phyloP scores from a whole-genome alignment of 2,113 vertebrate species.

The Plestiodon gilberti region DNA sequence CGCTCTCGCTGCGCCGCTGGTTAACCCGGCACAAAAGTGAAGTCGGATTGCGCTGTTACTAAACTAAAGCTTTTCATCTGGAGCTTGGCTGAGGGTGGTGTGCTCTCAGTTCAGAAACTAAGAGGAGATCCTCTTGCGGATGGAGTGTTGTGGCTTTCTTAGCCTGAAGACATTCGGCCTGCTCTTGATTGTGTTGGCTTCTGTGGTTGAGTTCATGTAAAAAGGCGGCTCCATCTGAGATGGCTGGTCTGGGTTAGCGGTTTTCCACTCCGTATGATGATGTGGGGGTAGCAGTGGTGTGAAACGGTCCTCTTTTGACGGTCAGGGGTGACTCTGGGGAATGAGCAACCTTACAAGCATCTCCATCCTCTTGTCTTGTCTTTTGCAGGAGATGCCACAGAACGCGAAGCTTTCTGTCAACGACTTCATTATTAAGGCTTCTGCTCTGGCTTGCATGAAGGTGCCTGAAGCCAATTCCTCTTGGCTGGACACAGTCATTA shows the following conservation, averaged over 20 bases:
- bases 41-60: too few species aligned
- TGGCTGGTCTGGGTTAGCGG: neutral
- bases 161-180: accelerated
- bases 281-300: neutral
- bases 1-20: too few species aligned
- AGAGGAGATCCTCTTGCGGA: neutral
- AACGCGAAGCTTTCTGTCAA: conserved; percentile 95
- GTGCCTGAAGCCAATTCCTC: conserved; percentile 98
- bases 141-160: neutral
- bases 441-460: conserved; percentile 94
- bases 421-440: conserved; percentile 97
- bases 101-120: neutral
- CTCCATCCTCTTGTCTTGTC: conserved; percentile 6
- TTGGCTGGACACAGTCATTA: conserved; percentile 97
- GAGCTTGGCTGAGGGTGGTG: accelerated
- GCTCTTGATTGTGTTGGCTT: neutral
- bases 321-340: neutral
- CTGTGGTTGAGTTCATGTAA: neutral
- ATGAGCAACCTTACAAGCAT: conserved; percentile 27
- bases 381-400: conserved; percentile 87
- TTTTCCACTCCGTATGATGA: neutral
- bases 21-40: too few species aligned
- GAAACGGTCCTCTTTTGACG: neutral
- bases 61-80: neutral
- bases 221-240: neutral